Evolutionary conservation across 2,888 invertebrate species (phyloP).

Genomic region (Chrysotoxum bicinctum): DNA sequence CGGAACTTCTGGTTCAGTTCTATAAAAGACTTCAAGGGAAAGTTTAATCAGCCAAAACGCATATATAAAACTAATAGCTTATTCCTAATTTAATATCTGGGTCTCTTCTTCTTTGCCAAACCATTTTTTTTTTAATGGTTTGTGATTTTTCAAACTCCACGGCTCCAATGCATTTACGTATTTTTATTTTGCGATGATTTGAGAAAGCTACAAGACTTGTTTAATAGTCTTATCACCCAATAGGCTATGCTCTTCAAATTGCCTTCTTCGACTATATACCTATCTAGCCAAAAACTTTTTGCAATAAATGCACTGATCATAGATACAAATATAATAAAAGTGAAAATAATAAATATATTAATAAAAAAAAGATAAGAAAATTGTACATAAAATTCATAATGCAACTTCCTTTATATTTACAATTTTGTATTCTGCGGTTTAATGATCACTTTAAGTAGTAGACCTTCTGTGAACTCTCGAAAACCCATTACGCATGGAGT

Average conservation of each 20-base stretch:
- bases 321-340: not conserved
- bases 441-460: constrained; percentile 16
- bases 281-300: not conserved
- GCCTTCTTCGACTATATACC: not conserved
- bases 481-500: constrained; percentile 11
- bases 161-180: not conserved
- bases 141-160: not conserved
- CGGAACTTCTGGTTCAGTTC: no score
- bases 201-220: not conserved
- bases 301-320: not conserved
- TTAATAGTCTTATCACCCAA: not conserved
- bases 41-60: no score
- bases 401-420: constrained; percentile 2
- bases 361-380: not conserved
- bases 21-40: no score
- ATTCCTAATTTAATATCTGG: no score
- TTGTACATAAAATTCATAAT: not conserved
- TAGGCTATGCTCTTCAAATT: not conserved
- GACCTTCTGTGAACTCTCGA: constrained; percentile 20
- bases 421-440: not conserved
- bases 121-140: not conserved
- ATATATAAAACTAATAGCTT: no score
- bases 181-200: not conserved
- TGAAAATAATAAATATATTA: not conserved
- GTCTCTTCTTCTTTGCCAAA: not conserved